A percentile compares a stretch with the other conserved stretches of the same genome.
Evolutionary conservation across 37 sponge, comb jelly and placozoan species (phyloP).

Genomic region (Petrosia ficiformis): DNA sequence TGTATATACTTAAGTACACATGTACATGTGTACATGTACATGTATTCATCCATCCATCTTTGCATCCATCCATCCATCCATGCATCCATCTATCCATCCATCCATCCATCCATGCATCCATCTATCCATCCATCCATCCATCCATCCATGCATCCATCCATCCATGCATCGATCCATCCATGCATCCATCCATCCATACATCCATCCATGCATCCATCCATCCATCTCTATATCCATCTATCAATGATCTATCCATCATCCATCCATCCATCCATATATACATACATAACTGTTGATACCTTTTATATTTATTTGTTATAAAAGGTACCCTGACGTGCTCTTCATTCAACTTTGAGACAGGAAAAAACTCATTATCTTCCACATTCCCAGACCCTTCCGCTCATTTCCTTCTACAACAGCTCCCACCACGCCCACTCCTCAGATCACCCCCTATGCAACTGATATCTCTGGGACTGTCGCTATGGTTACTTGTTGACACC

Average conservation of each 20-base stretch:
- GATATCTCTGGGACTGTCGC: slow-evolving; percentile 33
- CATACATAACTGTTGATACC: neutral
- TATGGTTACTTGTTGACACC: slow-evolving; percentile 30
- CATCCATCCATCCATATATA: too few relatives aligned
- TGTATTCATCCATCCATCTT: neutral
- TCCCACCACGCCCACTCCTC: neutral
- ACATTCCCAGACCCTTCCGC: slow-evolving; percentile 47
- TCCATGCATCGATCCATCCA: too few relatives aligned
- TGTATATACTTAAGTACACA: neutral
- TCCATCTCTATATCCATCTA: too few relatives aligned
- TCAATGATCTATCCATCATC: too few relatives aligned
- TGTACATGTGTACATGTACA: neutral
- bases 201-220: too few relatives aligned
- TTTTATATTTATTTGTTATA: neutral
- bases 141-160: too few relatives aligned
- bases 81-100: too few relatives aligned
- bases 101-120: too few relatives aligned
- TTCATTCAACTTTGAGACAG: slow-evolving; percentile 9
- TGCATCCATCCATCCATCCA: too few relatives aligned
- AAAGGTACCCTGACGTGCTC: neutral
- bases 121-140: too few relatives aligned
- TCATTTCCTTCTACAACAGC: slow-evolving; percentile 30
- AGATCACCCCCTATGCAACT: slow-evolving; percentile 22
- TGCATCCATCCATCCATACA: too few relatives aligned
- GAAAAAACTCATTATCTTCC: slow-evolving; percentile 16